These are phyloP conservation scores for Parelbella ahira DNA, from an alignment of 2,888 invertebrate genomes.

Conservation along the genomic window DNA sequence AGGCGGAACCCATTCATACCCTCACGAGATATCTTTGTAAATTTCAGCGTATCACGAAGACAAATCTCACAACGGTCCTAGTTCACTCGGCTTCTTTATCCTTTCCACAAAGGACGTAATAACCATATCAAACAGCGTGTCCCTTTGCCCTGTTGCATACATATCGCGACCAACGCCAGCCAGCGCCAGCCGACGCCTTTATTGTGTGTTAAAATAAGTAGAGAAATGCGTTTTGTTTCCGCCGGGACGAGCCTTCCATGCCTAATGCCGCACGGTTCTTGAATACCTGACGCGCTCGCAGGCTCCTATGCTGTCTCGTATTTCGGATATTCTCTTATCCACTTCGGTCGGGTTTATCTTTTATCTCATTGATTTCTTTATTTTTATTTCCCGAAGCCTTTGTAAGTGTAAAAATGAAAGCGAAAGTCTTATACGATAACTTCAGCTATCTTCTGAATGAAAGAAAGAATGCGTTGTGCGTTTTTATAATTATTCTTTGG, in stretches of 20 bases:
- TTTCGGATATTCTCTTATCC: conserved; percentile 11
- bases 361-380: conserved; percentile 7
- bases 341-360: neutral
- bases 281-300: conserved; percentile 50
- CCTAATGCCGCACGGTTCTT: conserved; percentile 53
- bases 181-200: conserved; percentile 44
- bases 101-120: conserved; percentile 75
- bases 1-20: conserved; percentile 47
- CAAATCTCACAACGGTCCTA: conserved; percentile 61
- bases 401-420: conserved; percentile 5
- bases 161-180: conserved; percentile 51
- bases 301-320: conserved; percentile 6
- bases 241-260: conserved; percentile 57
- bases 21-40: conserved; percentile 47
- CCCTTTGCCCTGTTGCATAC: conserved; percentile 75
- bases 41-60: conserved; percentile 76
- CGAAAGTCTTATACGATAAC: conserved; percentile 5
- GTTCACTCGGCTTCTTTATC: conserved; percentile 50
- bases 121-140: conserved; percentile 79
- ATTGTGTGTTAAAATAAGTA: conserved; percentile 65
- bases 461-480: conserved; percentile 7
- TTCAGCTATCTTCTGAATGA: conserved; percentile 3
- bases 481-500: conserved; percentile 7
- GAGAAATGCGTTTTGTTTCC: conserved; percentile 76
- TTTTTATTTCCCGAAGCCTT: conserved; percentile 1